Percentiles rank a stretch among this genome's conserved stretches.
phyloP scores from a whole-genome alignment of 2,888 invertebrate species.

The Clusia tigrina region DNA sequence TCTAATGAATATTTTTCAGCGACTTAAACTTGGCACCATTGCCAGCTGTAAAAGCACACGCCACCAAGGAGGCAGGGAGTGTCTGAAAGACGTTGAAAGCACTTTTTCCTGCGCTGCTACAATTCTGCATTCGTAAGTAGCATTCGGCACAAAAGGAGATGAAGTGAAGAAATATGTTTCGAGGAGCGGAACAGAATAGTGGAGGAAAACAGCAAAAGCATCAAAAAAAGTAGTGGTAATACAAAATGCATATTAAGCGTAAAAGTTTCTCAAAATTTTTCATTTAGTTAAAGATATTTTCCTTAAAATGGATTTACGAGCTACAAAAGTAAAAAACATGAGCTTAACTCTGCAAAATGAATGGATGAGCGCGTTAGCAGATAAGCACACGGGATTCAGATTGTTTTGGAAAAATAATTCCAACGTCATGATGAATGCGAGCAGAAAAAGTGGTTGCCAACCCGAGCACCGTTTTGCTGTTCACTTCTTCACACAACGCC shows the following conservation, averaged over 20 bases:
- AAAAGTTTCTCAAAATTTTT: constrained; percentile 15
- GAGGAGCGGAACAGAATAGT: neutral
- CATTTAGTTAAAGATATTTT: neutral
- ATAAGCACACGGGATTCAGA: constrained; percentile 10
- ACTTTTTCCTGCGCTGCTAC: neutral
- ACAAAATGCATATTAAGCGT: constrained; percentile 22
- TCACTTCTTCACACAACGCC: neutral
- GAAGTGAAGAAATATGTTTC: constrained; percentile 11
- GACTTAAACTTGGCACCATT: constrained; percentile 27
- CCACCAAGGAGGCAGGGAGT: too few relatives aligned
- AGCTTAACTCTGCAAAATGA: constrained; percentile 10
- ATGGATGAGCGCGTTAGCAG: constrained; percentile 18
- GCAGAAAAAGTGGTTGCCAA: neutral
- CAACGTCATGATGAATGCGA: neutral
- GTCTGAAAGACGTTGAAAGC: constrained; percentile 11
- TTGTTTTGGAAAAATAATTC: neutral
- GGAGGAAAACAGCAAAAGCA: neutral
- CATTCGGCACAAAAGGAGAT: constrained; percentile 21
- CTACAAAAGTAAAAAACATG: constrained; percentile 9
- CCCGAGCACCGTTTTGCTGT: neutral
- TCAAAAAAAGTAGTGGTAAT: constrained; percentile 7
- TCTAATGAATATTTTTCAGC: constrained; percentile 38
- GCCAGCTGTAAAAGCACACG: constrained; percentile 24
- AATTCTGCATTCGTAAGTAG: constrained; percentile 28
- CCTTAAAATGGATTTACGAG: constrained; percentile 8